Base-by-base conservation (phyloP, 2,113 vertebrate species). In the Varanus komodoensis region DNA sequence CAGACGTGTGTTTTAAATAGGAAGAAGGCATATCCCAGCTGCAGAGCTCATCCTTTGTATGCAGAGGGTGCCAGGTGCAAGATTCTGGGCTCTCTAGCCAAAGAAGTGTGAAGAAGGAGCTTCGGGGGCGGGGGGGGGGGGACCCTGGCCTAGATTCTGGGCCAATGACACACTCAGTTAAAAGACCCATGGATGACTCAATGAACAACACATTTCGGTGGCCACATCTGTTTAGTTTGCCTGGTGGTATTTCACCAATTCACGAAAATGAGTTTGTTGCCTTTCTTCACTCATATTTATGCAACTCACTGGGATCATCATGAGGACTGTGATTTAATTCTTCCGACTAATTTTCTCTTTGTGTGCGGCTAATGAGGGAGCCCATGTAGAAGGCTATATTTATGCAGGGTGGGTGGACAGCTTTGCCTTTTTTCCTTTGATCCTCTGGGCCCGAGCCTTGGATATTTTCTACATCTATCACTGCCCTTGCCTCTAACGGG, bases 281-380 rank as follows among this genome's bases (percentile, higher is more conserved):
- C 78, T 12, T 12, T 87, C 29, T 64, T 92, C 85, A 34, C n/a
- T 89, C 68, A 78, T n/a, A 77, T 50, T 78, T 14, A 87, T 91
- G 68, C 84, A 90, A 87, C 68, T 67, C 78, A 57, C 89, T 77
- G 77, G 92, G 86, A 82, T 77, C 71, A 12, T 87, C 64, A 82
- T 84, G 80, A 29, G 19, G 48, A 14, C 79, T 21, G 48, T 87
- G 89, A 4, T 44, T 95, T 91, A 29, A 71, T 90, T 32, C 75
- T 23, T 92, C 57, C 44, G 92, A 38, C 6, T 17, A 27, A 9
- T 90, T 94, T 83, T 11, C 89, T 90, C 52, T 48, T 91, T 92
- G 82, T 77, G 81, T 89, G 88, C 84, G 86, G 44, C 90, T 86
- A 80, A 73, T 80, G 38, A 64, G 52, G 73, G 21, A 91, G 89